phyloP scores from a whole-genome alignment of 2,113 vertebrate genomes.

The Dolichallabes microphthalmus region DNA sequence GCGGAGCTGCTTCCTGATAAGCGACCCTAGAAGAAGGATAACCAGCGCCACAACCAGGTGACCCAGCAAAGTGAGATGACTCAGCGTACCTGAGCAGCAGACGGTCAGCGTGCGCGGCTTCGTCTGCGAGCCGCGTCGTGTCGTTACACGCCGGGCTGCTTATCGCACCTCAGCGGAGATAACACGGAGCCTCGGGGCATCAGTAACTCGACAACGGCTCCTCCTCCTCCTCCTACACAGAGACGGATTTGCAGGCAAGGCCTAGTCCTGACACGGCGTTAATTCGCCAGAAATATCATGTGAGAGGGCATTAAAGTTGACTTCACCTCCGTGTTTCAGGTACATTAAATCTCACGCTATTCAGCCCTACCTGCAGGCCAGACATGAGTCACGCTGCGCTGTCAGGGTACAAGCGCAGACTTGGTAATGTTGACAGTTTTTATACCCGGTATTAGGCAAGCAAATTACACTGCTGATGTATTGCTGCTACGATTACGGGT shows the following conservation, averaged over 20 bases:
- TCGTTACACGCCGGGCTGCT: conserved; percentile 42
- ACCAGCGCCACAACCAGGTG: not conserved
- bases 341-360: conserved; percentile 24
- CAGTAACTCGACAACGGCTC: conserved; percentile 36
- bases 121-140: conserved; percentile 23
- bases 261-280: not conserved
- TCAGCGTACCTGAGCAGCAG: not conserved
- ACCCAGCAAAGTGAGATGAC: not conserved
- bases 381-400: conserved; percentile 39
- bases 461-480: conserved; percentile 20
- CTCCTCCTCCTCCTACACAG: conserved; percentile 12
- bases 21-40: not conserved
- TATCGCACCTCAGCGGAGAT: conserved; percentile 46
- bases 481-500: conserved; percentile 24
- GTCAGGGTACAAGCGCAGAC: conserved; percentile 26
- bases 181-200: conserved; percentile 40
- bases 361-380: conserved; percentile 41
- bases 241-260: not conserved
- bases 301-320: not conserved
- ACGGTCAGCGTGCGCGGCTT: not conserved
- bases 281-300: conserved; percentile 6
- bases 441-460: conserved; percentile 41
- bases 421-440: conserved; percentile 41
- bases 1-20: not conserved
- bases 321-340: not conserved